Conservation (phyloP, 2,797 vertebrate species). For the Lacerta viridis region DNA sequence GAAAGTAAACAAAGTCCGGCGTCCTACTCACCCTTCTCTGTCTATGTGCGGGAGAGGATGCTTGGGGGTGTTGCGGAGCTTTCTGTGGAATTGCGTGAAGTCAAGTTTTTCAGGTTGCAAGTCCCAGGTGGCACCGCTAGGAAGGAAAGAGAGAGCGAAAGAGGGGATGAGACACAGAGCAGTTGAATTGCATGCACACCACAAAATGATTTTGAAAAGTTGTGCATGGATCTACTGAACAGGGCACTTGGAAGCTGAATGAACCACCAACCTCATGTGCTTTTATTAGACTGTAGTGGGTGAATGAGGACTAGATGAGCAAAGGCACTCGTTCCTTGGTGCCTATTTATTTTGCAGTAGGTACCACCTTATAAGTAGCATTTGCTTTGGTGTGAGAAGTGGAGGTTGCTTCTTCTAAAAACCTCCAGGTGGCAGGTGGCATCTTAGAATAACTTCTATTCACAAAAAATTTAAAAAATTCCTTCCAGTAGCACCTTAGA, state of each 20-base stretch:
- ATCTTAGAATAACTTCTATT: no score
- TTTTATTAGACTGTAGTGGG: neutral
- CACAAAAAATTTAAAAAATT: no score
- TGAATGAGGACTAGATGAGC: no score
- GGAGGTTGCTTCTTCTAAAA: no score
- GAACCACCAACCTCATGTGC: neutral
- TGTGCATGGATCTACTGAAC: neutral
- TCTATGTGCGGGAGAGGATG: constrained; percentile 93
- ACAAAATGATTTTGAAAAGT: neutral
- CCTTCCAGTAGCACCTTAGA: no score
- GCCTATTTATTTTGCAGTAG: no score
- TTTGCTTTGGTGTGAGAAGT: no score
- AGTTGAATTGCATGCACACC: neutral
- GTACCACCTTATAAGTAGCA: no score
- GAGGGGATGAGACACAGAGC: neutral
- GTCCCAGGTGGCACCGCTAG: constrained; percentile 94
- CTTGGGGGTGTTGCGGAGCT: constrained; percentile 89
- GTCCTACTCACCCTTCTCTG: constrained; percentile 89
- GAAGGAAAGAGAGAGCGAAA: constrained; percentile 39
- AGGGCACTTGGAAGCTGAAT: neutral
- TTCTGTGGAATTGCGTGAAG: constrained; percentile 94
- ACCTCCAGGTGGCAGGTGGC: no score
- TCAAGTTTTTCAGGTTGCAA: constrained; percentile 97
- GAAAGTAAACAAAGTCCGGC: neutral
- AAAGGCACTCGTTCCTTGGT: neutral